A percentile compares a stretch with the other conserved stretches of the same genome.
phyloP scores from a whole-genome alignment of 2,113 vertebrate genomes.

The Empidonax alnorum region DNA sequence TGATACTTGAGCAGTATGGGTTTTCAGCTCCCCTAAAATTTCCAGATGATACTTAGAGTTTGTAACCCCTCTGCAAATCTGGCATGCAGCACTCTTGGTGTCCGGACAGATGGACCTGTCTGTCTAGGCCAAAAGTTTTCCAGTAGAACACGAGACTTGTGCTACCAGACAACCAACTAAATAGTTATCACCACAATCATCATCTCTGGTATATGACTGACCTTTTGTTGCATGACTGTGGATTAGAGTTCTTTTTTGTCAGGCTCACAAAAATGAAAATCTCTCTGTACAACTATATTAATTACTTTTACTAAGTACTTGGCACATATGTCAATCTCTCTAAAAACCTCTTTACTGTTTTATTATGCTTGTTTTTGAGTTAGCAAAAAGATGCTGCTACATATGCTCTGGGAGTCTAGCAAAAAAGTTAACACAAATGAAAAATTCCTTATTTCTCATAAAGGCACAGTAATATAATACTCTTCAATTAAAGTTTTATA shows the following conservation, averaged over 20 bases:
- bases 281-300: background rate
- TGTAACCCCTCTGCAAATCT: background rate
- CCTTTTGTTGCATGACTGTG: background rate
- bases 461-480: background rate
- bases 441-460: background rate
- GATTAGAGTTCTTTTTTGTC: background rate
- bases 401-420: background rate
- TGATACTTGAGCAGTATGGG: accelerated
- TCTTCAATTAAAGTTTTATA: background rate
- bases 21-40: background rate
- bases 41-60: background rate
- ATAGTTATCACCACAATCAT: background rate
- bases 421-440: background rate
- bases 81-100: background rate
- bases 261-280: background rate
- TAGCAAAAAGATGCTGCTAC: background rate
- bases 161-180: background rate
- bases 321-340: background rate
- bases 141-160: background rate
- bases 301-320: background rate
- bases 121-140: background rate
- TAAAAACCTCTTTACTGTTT: background rate
- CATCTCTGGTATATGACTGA: background rate
- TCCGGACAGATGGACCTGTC: background rate
- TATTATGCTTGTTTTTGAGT: background rate